Conservation (phyloP, 2,113 vertebrate genomes). For the Sorex fumeus region DNA sequence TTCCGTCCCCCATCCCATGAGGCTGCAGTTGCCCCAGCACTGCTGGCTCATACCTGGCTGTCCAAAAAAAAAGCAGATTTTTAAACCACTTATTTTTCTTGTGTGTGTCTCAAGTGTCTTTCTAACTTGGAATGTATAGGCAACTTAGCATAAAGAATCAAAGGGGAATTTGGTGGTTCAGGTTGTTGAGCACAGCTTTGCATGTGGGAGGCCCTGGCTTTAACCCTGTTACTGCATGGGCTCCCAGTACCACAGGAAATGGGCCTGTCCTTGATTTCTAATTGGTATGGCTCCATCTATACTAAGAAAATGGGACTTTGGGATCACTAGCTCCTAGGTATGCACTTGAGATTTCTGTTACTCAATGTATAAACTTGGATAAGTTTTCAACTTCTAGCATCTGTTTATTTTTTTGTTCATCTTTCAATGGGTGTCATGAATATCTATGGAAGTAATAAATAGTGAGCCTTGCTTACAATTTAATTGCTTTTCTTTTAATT, state of each 20-base stretch:
- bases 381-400: constrained; percentile 1
- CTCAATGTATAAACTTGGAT: background rate
- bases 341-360: background rate
- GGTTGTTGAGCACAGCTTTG: no score
- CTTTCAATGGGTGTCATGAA: background rate
- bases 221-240: no score
- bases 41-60: no score
- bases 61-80: no score
- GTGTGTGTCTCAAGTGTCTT: background rate
- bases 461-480: background rate
- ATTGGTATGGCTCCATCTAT: background rate
- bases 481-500: background rate
- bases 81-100: background rate
- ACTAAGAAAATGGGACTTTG: background rate
- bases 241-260: no score
- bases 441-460: background rate
- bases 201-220: no score
- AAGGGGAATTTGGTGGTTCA: background rate
- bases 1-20: no score
- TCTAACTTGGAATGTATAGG: background rate
- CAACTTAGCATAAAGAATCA: background rate
- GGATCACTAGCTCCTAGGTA: background rate
- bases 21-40: no score
- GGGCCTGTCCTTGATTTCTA: no score
- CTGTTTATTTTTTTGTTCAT: background rate